phyloP scores from a whole-genome alignment of 2,113 vertebrate species.

The Nipponia nippon region DNA sequence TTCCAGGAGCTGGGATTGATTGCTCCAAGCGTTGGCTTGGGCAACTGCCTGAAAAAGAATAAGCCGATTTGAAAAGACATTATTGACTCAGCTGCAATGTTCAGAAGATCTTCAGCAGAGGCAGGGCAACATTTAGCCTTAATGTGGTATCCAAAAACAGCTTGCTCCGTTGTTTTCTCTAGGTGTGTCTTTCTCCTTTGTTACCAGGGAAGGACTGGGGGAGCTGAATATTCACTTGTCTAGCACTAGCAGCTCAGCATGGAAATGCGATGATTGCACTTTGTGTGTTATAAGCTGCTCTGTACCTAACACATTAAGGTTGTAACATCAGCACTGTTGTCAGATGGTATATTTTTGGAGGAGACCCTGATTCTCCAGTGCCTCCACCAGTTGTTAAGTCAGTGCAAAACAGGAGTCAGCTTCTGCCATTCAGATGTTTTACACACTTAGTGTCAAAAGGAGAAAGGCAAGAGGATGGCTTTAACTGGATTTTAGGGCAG shows the following conservation, averaged over 20 bases:
- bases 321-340: neutral
- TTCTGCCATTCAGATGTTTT: neutral
- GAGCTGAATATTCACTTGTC: neutral
- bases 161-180: neutral
- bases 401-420: neutral
- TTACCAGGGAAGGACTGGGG: neutral
- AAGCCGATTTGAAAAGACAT: neutral
- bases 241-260: neutral
- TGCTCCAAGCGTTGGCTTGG: neutral
- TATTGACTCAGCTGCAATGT: conserved; percentile 14
- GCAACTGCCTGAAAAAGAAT: neutral
- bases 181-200: neutral
- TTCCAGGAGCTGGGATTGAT: neutral
- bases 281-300: neutral
- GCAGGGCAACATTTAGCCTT: neutral
- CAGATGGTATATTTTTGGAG: neutral
- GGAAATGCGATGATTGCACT: neutral
- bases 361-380: neutral
- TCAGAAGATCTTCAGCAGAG: neutral
- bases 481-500: neutral
- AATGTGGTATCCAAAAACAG: neutral
- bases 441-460: neutral
- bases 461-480: neutral
- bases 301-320: neutral
- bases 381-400: neutral